Conservation (phyloP, 1,140 invertebrate species). For the Neuroterus valhalla region DNA sequence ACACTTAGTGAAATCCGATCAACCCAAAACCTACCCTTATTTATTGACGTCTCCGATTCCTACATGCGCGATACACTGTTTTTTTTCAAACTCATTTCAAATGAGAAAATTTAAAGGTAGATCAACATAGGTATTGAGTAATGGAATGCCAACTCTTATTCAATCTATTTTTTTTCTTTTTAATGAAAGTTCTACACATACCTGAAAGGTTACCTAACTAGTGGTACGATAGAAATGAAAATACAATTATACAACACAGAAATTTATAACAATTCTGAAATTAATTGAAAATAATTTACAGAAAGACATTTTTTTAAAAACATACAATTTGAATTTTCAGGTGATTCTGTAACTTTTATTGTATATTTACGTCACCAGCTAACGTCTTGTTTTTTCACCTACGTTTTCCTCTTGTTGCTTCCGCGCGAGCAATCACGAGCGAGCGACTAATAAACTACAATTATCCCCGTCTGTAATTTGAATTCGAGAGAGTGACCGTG, state of each 20-base stretch:
- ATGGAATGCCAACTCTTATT: too few species aligned
- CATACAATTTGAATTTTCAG: background rate
- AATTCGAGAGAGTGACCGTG: constrained; percentile 15
- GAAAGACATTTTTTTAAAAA: background rate
- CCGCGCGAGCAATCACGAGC: constrained; percentile 23
- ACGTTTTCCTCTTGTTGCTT: background rate
- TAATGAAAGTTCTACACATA: background rate
- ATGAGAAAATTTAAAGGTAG: too few species aligned
- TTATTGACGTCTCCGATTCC: background rate
- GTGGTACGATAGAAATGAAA: background rate
- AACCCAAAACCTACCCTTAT: background rate
- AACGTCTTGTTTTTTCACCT: background rate
- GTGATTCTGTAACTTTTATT: background rate
- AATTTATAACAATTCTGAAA: background rate
- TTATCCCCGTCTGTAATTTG: constrained; percentile 29
- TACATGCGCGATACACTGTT: background rate
- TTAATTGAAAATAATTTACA: background rate
- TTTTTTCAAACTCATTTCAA: background rate
- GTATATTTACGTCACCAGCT: background rate
- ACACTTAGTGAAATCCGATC: background rate
- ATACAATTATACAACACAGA: background rate
- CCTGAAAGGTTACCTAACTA: background rate
- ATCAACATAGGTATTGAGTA: too few species aligned
- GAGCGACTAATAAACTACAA: constrained; percentile 18
- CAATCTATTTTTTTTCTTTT: too few species aligned